These are phyloP conservation scores for Andrena dorsata DNA, from an alignment of 2,888 invertebrate species.

Conservation along the genomic window DNA sequence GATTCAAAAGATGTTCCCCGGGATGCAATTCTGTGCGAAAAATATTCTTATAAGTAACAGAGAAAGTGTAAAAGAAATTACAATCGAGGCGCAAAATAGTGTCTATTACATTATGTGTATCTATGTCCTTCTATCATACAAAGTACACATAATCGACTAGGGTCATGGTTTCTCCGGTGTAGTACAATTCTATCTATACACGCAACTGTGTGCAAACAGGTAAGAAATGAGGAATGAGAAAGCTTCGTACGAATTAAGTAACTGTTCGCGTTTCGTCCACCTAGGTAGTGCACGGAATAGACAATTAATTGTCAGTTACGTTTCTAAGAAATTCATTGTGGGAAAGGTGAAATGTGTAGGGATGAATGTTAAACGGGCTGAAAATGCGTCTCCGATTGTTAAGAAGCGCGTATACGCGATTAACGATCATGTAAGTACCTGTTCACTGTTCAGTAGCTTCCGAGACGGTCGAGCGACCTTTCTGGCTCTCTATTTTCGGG, in stretches of 20 bases:
- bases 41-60: constrained; percentile 1
- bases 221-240: too few species aligned
- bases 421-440: constrained; percentile 24
- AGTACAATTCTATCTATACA: too few species aligned
- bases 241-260: too few species aligned
- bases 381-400: background rate
- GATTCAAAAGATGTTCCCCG: background rate
- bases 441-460: constrained; percentile 40
- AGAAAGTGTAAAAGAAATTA: background rate
- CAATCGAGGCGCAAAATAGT: background rate
- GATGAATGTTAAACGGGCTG: background rate
- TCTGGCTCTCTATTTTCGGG: constrained; percentile 30
- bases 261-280: too few species aligned
- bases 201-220: too few species aligned
- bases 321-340: background rate
- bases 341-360: background rate
- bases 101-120: background rate
- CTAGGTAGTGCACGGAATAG: too few species aligned
- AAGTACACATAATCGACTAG: background rate
- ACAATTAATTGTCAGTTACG: too few species aligned
- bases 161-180: background rate
- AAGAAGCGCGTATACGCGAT: background rate
- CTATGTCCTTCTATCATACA: background rate
- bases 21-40: constrained; percentile 16
- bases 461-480: constrained; percentile 28